phyloP scores from a whole-genome alignment of 2,888 invertebrate species.

The Notodonta dromedarius region DNA sequence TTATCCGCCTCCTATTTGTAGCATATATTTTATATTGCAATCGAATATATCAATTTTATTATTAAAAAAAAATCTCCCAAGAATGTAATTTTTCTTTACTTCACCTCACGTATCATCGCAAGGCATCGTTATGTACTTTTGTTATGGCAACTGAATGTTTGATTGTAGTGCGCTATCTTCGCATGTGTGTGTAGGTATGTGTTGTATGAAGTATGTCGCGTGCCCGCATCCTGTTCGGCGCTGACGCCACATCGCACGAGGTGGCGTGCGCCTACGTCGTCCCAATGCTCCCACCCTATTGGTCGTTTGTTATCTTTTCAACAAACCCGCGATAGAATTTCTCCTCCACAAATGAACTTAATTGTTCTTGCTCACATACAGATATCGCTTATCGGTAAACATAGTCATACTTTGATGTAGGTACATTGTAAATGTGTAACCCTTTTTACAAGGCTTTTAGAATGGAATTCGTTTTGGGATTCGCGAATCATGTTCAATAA shows the following conservation, averaged over 20 bases:
- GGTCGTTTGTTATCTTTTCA: slow-evolving; percentile 72
- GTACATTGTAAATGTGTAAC: slow-evolving; percentile 17
- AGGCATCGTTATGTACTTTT: slow-evolving; percentile 29
- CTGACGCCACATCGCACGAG: slow-evolving; percentile 79
- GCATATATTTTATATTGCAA: neutral
- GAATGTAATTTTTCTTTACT: neutral
- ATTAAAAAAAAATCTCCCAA: neutral
- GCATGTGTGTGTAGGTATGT: slow-evolving; percentile 24
- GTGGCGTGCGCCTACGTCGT: slow-evolving; percentile 66
- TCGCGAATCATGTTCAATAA: slow-evolving; percentile 11
- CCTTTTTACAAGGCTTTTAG: slow-evolving; percentile 10
- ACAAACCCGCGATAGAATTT: slow-evolving; percentile 75
- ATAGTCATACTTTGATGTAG: slow-evolving; percentile 10
- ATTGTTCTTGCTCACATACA: slow-evolving; percentile 53
- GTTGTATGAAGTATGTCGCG: slow-evolving; percentile 59
- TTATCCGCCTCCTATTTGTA: neutral
- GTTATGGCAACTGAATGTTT: slow-evolving; percentile 45
- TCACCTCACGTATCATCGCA: neutral
- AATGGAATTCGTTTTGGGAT: slow-evolving; percentile 12
- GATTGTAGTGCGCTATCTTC: slow-evolving; percentile 40
- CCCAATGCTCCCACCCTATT: slow-evolving; percentile 68
- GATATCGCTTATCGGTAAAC: slow-evolving; percentile 29
- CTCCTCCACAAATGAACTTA: slow-evolving; percentile 75
- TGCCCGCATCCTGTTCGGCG: slow-evolving; percentile 75
- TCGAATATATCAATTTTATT: neutral